Evolutionary conservation across 2,888 invertebrate genomes (phyloP).

Genomic region (Mythimna impura): DNA sequence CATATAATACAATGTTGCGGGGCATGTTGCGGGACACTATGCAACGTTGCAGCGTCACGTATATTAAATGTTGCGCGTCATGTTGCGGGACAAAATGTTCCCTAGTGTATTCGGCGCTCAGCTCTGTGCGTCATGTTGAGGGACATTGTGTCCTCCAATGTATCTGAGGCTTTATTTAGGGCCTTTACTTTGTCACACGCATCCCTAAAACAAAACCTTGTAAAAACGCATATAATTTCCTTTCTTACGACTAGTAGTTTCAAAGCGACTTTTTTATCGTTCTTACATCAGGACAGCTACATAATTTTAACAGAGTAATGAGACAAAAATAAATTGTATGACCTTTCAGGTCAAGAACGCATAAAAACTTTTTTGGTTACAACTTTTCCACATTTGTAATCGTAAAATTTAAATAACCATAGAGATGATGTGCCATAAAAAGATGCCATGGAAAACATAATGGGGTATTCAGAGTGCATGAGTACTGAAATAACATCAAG

Average conservation of each 20-base stretch:
- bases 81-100: too few relatives aligned
- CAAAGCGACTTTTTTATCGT: constrained; percentile 44
- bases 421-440: constrained; percentile 51
- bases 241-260: constrained; percentile 11
- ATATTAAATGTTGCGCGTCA: too few relatives aligned
- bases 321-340: constrained; percentile 55
- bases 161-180: background rate
- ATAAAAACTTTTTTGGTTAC: constrained; percentile 30
- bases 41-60: too few relatives aligned
- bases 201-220: background rate
- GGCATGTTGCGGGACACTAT: too few relatives aligned
- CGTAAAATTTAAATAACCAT: constrained; percentile 55
- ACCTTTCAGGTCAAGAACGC: constrained; percentile 52
- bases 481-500: constrained; percentile 48
- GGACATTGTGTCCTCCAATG: too few relatives aligned
- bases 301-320: constrained; percentile 24
- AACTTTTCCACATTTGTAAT: constrained; percentile 42
- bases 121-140: too few relatives aligned
- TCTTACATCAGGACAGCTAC: constrained; percentile 12
- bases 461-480: constrained; percentile 41
- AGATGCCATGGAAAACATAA: constrained; percentile 43
- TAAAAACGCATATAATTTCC: constrained; percentile 14
- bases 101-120: too few relatives aligned
- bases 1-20: too few relatives aligned
- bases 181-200: background rate